Evolutionary conservation across 2,888 invertebrate species (phyloP).

Genomic region (Aphodius granarius): DNA sequence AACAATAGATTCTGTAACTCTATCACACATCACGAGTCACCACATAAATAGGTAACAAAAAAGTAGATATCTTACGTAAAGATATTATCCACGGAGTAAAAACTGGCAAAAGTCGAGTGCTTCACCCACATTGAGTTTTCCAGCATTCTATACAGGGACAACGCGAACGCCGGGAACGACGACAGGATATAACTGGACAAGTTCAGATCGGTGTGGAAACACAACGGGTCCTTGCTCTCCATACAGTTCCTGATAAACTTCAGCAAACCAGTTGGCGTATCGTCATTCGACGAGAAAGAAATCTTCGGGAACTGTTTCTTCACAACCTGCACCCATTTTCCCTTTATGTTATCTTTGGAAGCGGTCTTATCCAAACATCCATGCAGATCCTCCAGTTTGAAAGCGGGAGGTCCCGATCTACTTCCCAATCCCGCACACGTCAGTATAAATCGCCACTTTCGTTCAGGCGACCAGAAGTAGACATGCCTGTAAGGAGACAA

Average conservation of each 20-base stretch:
- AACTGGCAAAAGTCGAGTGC: constrained; percentile 43
- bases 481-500: constrained; percentile 43
- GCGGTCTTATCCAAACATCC: constrained; percentile 44
- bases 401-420: constrained; percentile 34
- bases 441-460: constrained; percentile 50
- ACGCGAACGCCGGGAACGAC: constrained; percentile 47
- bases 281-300: constrained; percentile 36
- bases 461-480: constrained; percentile 46
- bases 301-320: constrained; percentile 43
- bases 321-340: constrained; percentile 49
- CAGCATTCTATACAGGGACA: constrained; percentile 48
- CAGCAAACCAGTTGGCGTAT: constrained; percentile 49
- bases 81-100: constrained; percentile 34
- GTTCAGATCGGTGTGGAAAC: constrained; percentile 30
- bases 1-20: neutral
- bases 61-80: constrained; percentile 17
- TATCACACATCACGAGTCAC: neutral
- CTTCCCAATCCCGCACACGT: constrained; percentile 48
- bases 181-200: constrained; percentile 43
- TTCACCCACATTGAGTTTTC: constrained; percentile 48
- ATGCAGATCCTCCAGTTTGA: constrained; percentile 45
- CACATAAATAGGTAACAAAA: neutral
- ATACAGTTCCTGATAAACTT: constrained; percentile 42
- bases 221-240: constrained; percentile 22
- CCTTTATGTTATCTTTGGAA: constrained; percentile 43